Evolutionary conservation across 2,888 invertebrate species (phyloP), one percentile per base, ranked within the genome.

Genomic region (Lithophane ornitopus): DNA sequence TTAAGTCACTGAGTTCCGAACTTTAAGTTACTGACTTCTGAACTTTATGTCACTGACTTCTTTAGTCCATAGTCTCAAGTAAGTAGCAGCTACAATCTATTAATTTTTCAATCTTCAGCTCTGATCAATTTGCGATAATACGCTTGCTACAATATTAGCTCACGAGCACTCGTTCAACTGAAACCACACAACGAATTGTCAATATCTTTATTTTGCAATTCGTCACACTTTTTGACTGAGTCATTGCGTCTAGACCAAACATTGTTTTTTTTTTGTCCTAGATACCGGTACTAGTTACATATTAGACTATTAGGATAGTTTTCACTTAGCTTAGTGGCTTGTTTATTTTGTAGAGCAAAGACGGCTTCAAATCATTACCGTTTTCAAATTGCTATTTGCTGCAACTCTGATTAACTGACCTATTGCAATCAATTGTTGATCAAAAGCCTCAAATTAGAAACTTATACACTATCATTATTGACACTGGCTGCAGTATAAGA

Each of bases 171-270:
- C 52, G 34, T 75, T 59, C 54, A 44, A 54, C 78, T n/a, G 54
- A 73, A 78, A 82, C 69, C 82, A 78, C 81, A 78, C 52, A 66
- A 82, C 61, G 56, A 74, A 58, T 81, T 82, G 78, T 68, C 74
- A 74, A 61, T 82, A 74, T 67, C 74, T 74, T 78, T 82, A 81
- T 81, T 82, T 74, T 82, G 70, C 58, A 78, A 82, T 81, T 74
- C 54, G 83, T 70, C 70, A 74, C 81, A 70, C 26, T 79, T 74
- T 81, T 82, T 41, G 62, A 78, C 56, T 44, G 79, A 81, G 70
- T 82, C 74, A 82, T 74, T 78, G 34, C 22, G 70, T 81, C 81
- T 81, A 82, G 81, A 81, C 82, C 14, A 72, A 34, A 66, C 66
- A 79, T 44, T 82, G 58, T 81, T 81, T 41, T 65, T 65, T 81